phyloP scores from a whole-genome alignment of 1,140 invertebrate genomes.

The Pseudomyrmex concolor region DNA sequence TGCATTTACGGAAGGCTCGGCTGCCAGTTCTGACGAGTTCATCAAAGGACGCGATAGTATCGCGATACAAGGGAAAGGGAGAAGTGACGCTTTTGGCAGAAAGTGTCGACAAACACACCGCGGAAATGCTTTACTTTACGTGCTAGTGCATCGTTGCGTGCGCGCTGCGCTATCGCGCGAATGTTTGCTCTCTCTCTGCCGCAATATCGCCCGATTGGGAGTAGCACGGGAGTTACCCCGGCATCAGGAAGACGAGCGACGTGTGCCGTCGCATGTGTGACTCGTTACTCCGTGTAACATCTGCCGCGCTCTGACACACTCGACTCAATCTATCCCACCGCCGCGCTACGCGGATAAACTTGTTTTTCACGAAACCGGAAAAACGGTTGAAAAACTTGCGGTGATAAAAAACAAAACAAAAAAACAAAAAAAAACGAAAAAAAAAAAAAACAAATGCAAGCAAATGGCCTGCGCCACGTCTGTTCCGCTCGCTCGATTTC shows the following conservation, averaged over 20 bases:
- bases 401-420: neutral
- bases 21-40: slow-evolving; percentile 17
- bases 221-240: neutral
- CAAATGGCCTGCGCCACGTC: neutral
- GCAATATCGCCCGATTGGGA: slow-evolving; percentile 31
- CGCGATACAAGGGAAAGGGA: too few species aligned
- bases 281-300: slow-evolving; percentile 18
- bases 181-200: slow-evolving; percentile 22
- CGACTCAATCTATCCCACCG: neutral
- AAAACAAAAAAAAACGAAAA: too few species aligned
- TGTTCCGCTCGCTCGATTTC: neutral
- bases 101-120: slow-evolving; percentile 33
- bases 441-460: too few species aligned
- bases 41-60: neutral
- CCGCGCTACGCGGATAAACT: slow-evolving; percentile 7
- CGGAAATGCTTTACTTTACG: slow-evolving; percentile 42
- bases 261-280: neutral
- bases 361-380: slow-evolving; percentile 32
- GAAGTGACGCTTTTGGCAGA: neutral
- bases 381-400: neutral
- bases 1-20: neutral
- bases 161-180: neutral
- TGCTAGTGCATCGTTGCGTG: slow-evolving; percentile 11
- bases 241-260: neutral
- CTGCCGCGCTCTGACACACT: slow-evolving; percentile 2